These are phyloP conservation scores for Lucinisca nassula DNA, from an alignment of 2,888 invertebrate species.

Conservation along the genomic window DNA sequence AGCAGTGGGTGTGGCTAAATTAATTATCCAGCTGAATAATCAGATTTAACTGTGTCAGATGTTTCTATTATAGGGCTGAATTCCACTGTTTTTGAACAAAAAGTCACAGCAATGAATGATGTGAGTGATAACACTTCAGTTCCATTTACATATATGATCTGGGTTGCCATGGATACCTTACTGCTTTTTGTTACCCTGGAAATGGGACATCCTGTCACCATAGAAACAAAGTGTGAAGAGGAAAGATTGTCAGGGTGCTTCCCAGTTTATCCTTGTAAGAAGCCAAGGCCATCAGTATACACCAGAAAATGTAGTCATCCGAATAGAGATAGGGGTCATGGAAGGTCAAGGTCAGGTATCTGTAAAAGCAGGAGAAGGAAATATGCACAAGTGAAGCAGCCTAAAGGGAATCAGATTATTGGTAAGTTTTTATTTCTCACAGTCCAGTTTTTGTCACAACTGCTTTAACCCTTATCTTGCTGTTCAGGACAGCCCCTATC, in stretches of 20 bases:
- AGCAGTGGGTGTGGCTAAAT: too few species aligned
- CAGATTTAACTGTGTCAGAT: too few species aligned
- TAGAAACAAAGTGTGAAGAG: neutral
- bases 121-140: neutral
- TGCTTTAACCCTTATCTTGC: too few species aligned
- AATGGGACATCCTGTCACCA: neutral
- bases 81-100: neutral
- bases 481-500: too few species aligned
- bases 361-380: neutral
- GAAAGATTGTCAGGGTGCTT: neutral
- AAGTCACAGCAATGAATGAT: neutral
- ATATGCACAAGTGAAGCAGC: neutral
- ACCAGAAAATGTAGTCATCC: too few species aligned
- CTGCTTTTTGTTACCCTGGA: neutral
- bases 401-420: neutral
- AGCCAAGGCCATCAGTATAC: neutral
- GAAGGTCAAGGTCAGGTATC: neutral
- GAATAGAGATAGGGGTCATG: neutral
- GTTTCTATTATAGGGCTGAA: neutral
- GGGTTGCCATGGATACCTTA: neutral
- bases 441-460: too few species aligned
- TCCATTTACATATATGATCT: neutral
- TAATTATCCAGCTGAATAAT: too few species aligned
- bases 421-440: neutral
- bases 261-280: neutral